Percentiles rank a stretch among this genome's conserved stretches.
Evolutionary conservation across 2,888 invertebrate genomes (phyloP).

Genomic region (Pollenia amentaria): DNA sequence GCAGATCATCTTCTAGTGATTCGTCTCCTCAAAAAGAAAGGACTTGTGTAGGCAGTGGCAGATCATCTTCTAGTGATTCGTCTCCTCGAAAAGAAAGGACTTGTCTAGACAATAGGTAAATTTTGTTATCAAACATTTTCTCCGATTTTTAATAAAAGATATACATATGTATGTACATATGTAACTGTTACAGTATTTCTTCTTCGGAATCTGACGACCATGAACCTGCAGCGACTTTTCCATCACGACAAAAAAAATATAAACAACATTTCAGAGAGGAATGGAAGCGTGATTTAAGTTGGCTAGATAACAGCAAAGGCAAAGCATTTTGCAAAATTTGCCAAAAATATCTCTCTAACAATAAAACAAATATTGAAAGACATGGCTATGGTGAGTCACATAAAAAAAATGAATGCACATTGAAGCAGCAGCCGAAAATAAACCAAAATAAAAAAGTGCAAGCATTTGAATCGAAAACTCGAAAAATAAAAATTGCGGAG

Average conservation of each 20-base stretch:
- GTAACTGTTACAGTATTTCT: constrained; percentile 47
- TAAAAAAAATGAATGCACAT: too few species aligned
- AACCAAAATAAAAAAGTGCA: constrained; percentile 24
- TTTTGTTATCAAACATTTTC: constrained; percentile 47
- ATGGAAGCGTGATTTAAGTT: constrained; percentile 34
- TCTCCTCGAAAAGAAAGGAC: too few species aligned
- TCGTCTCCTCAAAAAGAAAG: too few species aligned
- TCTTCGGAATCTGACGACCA: constrained; percentile 31
- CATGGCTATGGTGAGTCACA: constrained; percentile 25
- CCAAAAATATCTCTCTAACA: constrained; percentile 30
- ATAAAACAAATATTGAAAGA: constrained; percentile 30
- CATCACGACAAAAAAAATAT: constrained; percentile 49
- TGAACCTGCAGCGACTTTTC: constrained; percentile 34
- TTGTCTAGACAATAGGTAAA: constrained; percentile 44
- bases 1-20: too few species aligned
- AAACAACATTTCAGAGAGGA: constrained; percentile 37
- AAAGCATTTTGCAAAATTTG: too few species aligned
- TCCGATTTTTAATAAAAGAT: constrained; percentile 45
- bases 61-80: too few species aligned
- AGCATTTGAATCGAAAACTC: constrained; percentile 46
- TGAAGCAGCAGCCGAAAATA: constrained; percentile 18
- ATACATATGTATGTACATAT: constrained; percentile 44
- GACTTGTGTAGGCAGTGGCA: too few species aligned
- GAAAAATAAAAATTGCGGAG: constrained; percentile 49
- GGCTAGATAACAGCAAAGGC: constrained; percentile 35